Evolutionary conservation across 2,888 invertebrate species (phyloP).

Genomic region (Cetonia aurata): DNA sequence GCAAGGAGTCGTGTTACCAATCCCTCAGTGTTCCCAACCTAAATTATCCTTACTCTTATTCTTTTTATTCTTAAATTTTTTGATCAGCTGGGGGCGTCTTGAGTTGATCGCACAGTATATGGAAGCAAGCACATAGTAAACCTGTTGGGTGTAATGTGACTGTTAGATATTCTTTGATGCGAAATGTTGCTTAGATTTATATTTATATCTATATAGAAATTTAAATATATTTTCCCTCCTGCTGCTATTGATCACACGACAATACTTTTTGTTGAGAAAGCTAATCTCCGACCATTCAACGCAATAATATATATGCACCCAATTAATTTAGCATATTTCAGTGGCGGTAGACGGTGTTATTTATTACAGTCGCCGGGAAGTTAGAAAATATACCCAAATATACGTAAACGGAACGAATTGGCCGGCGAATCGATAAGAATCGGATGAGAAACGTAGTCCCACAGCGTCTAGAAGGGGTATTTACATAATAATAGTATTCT

Average conservation of each 20-base stretch:
- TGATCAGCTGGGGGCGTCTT: no score
- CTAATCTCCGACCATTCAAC: conserved; percentile 7
- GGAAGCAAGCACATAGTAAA: no score
- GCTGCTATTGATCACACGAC: neutral
- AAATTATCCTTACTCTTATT: no score
- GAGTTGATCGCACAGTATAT: no score
- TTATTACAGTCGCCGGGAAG: neutral
- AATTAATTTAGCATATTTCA: conserved; percentile 12
- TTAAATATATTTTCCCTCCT: no score
- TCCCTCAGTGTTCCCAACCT: no score
- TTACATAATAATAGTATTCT: conserved; percentile 16
- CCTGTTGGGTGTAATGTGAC: no score
- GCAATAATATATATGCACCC: conserved; percentile 4
- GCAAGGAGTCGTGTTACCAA: no score
- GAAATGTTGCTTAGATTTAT: no score
- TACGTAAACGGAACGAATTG: neutral
- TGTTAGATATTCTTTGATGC: no score
- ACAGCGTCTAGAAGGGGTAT: neutral
- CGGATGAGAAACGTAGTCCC: neutral
- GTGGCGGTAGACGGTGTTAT: conserved; percentile 5
- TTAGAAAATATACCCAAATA: conserved; percentile 3
- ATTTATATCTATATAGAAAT: no score
- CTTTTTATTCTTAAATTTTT: no score
- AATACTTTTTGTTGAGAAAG: neutral
- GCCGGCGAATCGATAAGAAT: conserved; percentile 6